Base-by-base conservation (phyloP, 2,888 invertebrate genomes). In the Epirrhoe tristata region DNA sequence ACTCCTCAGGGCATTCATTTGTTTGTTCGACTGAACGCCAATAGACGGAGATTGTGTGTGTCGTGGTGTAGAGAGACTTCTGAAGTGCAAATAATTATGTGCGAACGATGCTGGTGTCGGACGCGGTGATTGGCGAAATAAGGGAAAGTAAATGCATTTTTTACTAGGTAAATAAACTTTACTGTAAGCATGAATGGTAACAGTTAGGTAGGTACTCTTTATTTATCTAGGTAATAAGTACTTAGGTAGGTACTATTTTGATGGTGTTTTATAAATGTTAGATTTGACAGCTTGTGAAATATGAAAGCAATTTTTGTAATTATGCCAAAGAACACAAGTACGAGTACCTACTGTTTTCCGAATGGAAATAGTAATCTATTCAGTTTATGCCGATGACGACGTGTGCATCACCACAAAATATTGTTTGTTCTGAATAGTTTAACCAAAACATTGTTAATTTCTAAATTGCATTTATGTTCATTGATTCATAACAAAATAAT, bases 1-100 rank as follows among this genome's bases (percentile, higher is more conserved):
- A 31, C 81, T 94, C 5, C 78, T 94, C 55, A 84, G 94, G 65
- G 94, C 93, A 14, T 86, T 94, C 50, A 90, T 94, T 73, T 94
- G 94, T 78, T 79, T 94, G 58, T 94, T 94, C 74, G 94, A 94
- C 82, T 94, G 31, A 67, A 58, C 46, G 52, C 8, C 52, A 7
- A 39, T 14, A 12, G 36, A 24, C 17, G 14, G 39, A 43, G 36
- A 43, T 43, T 5, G 16, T 6, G 48, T 32, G 52, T 16, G 39
- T 36, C 7, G 66, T 52, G 58, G 66, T 52, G 58, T 63, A 58
- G 24, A 52, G 51, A 57, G 59, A 50, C 57, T 56, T 36, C 6
- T 36, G 32, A 51, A 56, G n/a, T 34, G 17, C 50, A 36, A 16
- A 17, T 31, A 31, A 17, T 50, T 12, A 43, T 46, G 46, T 58